Conservation (phyloP, 2,888 invertebrate species). For the Caenorhabditis becei region DNA sequence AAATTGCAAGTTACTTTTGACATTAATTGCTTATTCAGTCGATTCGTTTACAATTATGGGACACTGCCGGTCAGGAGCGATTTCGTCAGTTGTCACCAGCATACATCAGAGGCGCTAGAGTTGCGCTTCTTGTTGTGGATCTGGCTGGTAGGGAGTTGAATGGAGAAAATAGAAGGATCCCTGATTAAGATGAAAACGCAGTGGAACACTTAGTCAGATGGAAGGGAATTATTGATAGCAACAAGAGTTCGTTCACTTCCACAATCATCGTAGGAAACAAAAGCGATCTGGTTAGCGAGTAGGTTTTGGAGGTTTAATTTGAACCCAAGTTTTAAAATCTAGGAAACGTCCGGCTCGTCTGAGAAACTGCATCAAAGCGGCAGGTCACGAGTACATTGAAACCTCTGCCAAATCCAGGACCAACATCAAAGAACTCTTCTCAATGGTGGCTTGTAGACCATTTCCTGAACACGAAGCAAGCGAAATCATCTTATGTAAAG, state of each 20-base stretch:
- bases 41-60: slow-evolving; percentile 70
- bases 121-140: slow-evolving; percentile 71
- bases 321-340: background rate
- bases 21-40: slow-evolving; percentile 45
- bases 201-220: slow-evolving; percentile 62
- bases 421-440: slow-evolving; percentile 75
- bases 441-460: slow-evolving; percentile 52
- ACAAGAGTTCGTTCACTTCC: slow-evolving; percentile 55
- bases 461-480: slow-evolving; percentile 56
- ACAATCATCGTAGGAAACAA: slow-evolving; percentile 68
- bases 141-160: slow-evolving; percentile 56
- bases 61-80: slow-evolving; percentile 71
- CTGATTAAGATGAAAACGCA: slow-evolving; percentile 54
- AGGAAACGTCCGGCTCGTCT: slow-evolving; percentile 42
- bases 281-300: slow-evolving; percentile 58
- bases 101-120: slow-evolving; percentile 67
- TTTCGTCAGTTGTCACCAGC: slow-evolving; percentile 70
- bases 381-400: slow-evolving; percentile 65
- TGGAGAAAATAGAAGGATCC: background rate
- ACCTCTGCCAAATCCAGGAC: slow-evolving; percentile 71
- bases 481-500: slow-evolving; percentile 46
- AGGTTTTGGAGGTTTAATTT: slow-evolving; percentile 8
- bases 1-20: background rate
- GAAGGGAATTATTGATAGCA: slow-evolving; percentile 61
- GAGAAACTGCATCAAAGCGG: slow-evolving; percentile 47